Percentiles rank a stretch among this genome's conserved stretches.
Conservation (phyloP, 2,888 invertebrate species). For the Galeopsomyia nigrocyanea region DNA sequence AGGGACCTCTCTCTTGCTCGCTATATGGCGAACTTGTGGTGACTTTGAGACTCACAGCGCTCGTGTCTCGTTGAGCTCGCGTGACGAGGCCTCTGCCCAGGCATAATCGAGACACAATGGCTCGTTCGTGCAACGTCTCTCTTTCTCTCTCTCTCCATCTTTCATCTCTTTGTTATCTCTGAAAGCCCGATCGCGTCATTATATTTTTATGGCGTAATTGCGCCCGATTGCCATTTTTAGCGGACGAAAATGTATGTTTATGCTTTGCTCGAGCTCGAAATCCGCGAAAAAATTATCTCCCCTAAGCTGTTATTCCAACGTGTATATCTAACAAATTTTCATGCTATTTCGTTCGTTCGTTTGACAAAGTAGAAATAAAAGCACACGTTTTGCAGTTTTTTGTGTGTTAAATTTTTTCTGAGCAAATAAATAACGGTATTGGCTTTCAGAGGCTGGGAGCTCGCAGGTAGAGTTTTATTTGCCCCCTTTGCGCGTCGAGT, state of each 20-base stretch:
- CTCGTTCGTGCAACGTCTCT: conserved; percentile 24
- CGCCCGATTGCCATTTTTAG: conserved; percentile 14
- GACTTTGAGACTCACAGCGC: conserved; percentile 7
- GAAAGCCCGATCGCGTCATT: conserved; percentile 27
- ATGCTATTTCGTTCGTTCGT: too few relatives aligned
- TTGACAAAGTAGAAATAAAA: too few relatives aligned
- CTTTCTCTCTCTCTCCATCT: conserved; percentile 24
- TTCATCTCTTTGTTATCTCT: conserved; percentile 34
- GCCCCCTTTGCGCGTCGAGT: too few relatives aligned
- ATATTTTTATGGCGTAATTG: conserved; percentile 35
- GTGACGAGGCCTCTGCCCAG: conserved; percentile 8
- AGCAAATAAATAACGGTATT: conserved; percentile 27
- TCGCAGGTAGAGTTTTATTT: conserved; percentile 7
- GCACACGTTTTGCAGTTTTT: too few relatives aligned
- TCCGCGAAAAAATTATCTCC: neutral
- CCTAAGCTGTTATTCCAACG: neutral
- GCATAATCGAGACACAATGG: conserved; percentile 41
- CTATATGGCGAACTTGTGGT: conserved; percentile 1
- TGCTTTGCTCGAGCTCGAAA: neutral
- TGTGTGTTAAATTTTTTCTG: too few relatives aligned
- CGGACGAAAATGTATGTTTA: too few relatives aligned
- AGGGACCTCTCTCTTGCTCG: neutral
- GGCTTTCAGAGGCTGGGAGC: conserved; percentile 1
- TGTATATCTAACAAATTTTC: too few relatives aligned
- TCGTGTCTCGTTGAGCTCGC: neutral